Percentiles rank a stretch among this genome's conserved stretches.
Conservation (phyloP, 2,113 vertebrate species). For the Tetraodon nigroviridis region DNA sequence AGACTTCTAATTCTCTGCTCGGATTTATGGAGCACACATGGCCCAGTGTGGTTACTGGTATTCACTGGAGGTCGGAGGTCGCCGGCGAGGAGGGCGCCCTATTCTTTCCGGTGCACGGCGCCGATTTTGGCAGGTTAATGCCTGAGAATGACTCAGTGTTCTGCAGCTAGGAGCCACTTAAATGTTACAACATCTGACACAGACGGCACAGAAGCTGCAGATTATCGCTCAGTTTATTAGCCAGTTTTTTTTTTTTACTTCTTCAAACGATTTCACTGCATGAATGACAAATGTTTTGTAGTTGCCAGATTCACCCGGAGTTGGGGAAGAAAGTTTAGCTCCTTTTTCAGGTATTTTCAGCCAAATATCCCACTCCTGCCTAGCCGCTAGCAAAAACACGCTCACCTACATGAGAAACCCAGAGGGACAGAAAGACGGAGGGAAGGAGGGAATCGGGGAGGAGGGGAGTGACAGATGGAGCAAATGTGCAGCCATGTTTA, state of each 20-base stretch:
- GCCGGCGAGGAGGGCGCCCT: too few relatives aligned
- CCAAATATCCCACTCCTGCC: constrained; percentile 35
- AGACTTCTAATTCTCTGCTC: background rate
- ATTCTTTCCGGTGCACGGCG: too few relatives aligned
- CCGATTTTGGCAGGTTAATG: too few relatives aligned
- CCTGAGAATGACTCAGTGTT: too few relatives aligned
- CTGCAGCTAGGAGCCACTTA: too few relatives aligned
- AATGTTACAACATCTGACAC: too few relatives aligned
- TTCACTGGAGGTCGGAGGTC: background rate
- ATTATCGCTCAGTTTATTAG: too few relatives aligned
- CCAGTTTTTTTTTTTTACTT: too few relatives aligned
- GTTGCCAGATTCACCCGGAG: constrained; percentile 18
- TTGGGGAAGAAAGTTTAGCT: constrained; percentile 57
- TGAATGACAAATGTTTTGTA: too few relatives aligned
- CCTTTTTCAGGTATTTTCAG: constrained; percentile 34
- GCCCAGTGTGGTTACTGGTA: background rate
- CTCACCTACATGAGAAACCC: constrained; percentile 23
- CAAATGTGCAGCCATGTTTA: constrained; percentile 5
- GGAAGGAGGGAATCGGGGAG: background rate
- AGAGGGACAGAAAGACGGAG: background rate
- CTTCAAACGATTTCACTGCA: too few relatives aligned
- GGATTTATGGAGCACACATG: background rate
- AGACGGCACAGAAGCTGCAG: too few relatives aligned
- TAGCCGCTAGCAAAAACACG: constrained; percentile 16
- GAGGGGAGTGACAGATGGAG: constrained; percentile 4